Percentiles rank a stretch among this genome's conserved stretches.
Evolutionary conservation across 37 sponge, comb jelly and placozoan genomes (phyloP).

Genomic region (Lycopodina hypogea): DNA sequence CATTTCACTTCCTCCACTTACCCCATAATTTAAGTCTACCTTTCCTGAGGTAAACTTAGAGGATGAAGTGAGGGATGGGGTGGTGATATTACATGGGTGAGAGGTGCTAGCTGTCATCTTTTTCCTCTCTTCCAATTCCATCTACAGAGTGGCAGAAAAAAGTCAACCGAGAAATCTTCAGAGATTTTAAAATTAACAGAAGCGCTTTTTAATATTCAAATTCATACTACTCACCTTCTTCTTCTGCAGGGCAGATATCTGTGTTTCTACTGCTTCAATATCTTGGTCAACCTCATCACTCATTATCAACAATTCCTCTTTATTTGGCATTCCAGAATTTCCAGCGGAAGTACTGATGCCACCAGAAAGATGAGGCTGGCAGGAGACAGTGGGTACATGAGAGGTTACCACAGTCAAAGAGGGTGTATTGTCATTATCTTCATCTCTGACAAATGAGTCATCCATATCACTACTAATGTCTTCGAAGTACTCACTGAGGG

Average conservation of each 20-base stretch:
- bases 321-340: conserved; percentile 22
- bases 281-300: conserved; percentile 74
- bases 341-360: neutral
- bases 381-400: neutral
- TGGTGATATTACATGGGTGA: neutral
- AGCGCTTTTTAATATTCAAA: too few relatives aligned
- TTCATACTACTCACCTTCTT: conserved; percentile 57
- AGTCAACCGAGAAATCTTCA: too few relatives aligned
- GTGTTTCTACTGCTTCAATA: conserved; percentile 50
- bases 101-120: neutral
- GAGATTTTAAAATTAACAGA: too few relatives aligned
- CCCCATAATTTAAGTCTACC: neutral
- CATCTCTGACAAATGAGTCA: conserved; percentile 12
- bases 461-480: conserved; percentile 83
- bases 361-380: neutral
- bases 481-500: conserved; percentile 59
- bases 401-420: neutral
- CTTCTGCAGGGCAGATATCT: conserved; percentile 51
- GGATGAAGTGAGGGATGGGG: conserved; percentile 16
- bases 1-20: neutral
- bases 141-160: neutral
- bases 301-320: conserved; percentile 68
- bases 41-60: neutral
- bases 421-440: conserved; percentile 16
- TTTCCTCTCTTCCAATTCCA: conserved; percentile 30